Conservation (phyloP, 2,888 invertebrate species). For the Trachelus troglodyta region DNA sequence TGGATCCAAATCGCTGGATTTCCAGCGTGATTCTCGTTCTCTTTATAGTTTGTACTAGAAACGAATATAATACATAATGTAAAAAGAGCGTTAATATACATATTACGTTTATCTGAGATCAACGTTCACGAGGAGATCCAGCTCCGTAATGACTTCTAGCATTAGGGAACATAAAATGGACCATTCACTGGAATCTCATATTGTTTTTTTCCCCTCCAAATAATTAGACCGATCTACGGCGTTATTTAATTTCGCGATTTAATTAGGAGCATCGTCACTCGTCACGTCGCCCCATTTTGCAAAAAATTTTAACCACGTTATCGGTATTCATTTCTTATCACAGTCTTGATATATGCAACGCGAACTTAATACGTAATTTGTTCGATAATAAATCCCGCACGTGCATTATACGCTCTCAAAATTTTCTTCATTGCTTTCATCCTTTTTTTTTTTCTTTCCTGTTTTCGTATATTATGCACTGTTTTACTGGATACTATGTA, state of each 20-base stretch:
- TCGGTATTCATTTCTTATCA: constrained; percentile 46
- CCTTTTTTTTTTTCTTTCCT: not conserved
- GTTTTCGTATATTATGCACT: not conserved
- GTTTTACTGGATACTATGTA: not conserved
- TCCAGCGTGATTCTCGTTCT: not conserved
- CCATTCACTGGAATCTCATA: not conserved
- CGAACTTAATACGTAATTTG: constrained; percentile 30
- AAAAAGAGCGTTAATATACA: not conserved
- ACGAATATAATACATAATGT: not conserved
- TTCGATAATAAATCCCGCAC: constrained; percentile 37
- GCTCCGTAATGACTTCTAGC: not conserved
- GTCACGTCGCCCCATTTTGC: constrained; percentile 25
- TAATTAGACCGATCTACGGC: not conserved
- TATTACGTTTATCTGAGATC: not conserved
- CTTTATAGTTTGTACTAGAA: not conserved
- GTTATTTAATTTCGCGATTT: not conserved
- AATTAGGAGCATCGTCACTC: constrained; percentile 10
- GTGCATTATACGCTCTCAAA: constrained; percentile 8
- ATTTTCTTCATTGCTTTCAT: not conserved
- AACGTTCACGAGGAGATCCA: not conserved
- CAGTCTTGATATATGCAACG: constrained; percentile 49
- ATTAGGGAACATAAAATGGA: not conserved
- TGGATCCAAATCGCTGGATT: not conserved
- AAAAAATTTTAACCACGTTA: constrained; percentile 1
- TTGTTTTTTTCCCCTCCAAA: not conserved